Conservation (phyloP, 92 coral and sea anemone species). For the Metridium senile region DNA sequence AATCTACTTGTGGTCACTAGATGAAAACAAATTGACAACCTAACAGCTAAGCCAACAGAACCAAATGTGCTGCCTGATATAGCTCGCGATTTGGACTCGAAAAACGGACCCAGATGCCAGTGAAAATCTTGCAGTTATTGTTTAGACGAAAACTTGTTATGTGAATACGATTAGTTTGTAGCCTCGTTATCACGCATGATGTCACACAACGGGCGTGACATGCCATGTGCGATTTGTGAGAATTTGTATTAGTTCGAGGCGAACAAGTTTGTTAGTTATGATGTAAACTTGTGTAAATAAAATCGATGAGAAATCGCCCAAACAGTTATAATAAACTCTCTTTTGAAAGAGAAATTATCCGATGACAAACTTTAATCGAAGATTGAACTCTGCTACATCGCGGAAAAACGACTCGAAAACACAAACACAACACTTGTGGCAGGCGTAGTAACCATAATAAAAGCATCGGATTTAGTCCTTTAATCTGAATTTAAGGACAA, state of each 20-base stretch:
- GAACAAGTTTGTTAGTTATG: no score
- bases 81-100: constrained; percentile 48
- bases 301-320: no score
- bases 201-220: no score
- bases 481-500: constrained; percentile 38
- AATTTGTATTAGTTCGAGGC: no score
- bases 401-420: constrained; percentile 48
- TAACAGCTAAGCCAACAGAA: constrained; percentile 33
- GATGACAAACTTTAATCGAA: constrained; percentile 38
- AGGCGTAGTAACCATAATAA: constrained; percentile 52
- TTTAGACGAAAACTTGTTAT: no score
- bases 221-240: no score
- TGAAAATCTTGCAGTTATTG: constrained; percentile 28
- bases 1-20: constrained; percentile 26
- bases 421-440: constrained; percentile 53
- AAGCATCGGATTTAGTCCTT: constrained; percentile 44
- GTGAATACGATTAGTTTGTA: no score
- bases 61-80: constrained; percentile 35
- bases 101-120: constrained; percentile 50
- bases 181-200: no score
- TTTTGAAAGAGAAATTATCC: constrained; percentile 48
- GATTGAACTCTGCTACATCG: constrained; percentile 28
- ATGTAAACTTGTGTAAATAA: no score
- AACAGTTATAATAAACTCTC: no score
- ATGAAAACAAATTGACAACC: constrained; percentile 17